These are phyloP conservation scores for Hermetia illucens DNA, from an alignment of 1,140 invertebrate species.

Conservation along the genomic window DNA sequence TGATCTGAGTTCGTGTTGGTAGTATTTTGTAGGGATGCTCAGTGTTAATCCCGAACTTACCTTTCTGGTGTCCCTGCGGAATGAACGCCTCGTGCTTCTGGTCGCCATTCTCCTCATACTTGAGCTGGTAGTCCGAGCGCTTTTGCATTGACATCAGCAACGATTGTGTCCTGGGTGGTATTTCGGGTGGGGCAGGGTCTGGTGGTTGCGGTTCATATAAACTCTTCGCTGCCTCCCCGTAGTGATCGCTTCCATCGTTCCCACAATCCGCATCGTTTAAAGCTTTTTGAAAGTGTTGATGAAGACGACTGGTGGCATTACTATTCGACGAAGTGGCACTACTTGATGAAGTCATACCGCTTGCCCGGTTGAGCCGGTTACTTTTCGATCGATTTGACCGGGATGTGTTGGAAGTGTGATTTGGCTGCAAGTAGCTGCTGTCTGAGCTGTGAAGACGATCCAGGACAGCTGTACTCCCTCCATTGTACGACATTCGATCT, in stretches of 20 bases:
- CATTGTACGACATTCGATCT: constrained; percentile 10
- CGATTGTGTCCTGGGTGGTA: constrained; percentile 48
- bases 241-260: background rate
- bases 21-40: too few species aligned
- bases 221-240: constrained; percentile 10
- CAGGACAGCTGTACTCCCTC: constrained; percentile 12
- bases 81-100: constrained; percentile 32
- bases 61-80: constrained; percentile 22
- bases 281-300: constrained; percentile 4
- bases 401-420: background rate
- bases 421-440: constrained; percentile 4
- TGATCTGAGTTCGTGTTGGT: too few species aligned
- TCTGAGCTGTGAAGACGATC: constrained; percentile 9
- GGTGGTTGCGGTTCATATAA: constrained; percentile 48
- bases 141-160: constrained; percentile 36
- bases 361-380: constrained; percentile 20
- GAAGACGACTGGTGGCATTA: constrained; percentile 6
- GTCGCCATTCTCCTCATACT: constrained; percentile 30
- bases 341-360: constrained; percentile 38
- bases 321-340: constrained; percentile 36
- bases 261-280: constrained; percentile 3
- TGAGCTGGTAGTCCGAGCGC: constrained; percentile 28
- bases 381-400: constrained; percentile 7
- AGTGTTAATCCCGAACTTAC: constrained; percentile 16
- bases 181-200: constrained; percentile 52